Evolutionary conservation across 1,140 invertebrate species (phyloP).

Genomic region (Plutomurus gul): DNA sequence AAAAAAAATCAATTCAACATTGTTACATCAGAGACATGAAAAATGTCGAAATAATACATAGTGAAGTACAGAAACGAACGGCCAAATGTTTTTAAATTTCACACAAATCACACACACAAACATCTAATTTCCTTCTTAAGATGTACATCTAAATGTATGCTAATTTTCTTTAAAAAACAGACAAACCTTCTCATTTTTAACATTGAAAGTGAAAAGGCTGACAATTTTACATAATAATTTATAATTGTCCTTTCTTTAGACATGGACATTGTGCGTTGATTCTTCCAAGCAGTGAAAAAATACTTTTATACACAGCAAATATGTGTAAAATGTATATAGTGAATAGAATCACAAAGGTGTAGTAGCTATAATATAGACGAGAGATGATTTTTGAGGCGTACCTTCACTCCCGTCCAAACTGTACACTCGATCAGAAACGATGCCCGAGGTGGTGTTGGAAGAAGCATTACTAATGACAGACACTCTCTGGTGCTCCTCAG

Average conservation of each 20-base stretch:
- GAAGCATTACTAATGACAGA: conserved; percentile 65
- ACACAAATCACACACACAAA: neutral
- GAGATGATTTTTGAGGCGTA: conserved; percentile 53
- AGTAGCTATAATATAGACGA: neutral
- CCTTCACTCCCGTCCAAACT: conserved; percentile 82
- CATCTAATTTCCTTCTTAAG: neutral
- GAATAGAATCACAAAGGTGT: too few relatives aligned
- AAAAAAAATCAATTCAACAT: conserved; percentile 32
- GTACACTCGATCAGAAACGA: conserved; percentile 90
- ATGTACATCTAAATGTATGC: too few relatives aligned
- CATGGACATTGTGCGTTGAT: too few relatives aligned
- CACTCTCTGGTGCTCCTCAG: conserved; percentile 36
- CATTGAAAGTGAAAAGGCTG: too few relatives aligned
- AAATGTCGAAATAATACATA: too few relatives aligned
- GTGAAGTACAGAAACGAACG: too few relatives aligned
- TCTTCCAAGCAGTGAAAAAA: too few relatives aligned
- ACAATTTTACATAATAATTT: too few relatives aligned
- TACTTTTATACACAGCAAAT: too few relatives aligned
- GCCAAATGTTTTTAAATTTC: neutral
- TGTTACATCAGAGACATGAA: neutral
- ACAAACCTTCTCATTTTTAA: neutral
- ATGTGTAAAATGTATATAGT: too few relatives aligned
- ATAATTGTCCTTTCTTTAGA: too few relatives aligned
- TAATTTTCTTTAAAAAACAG: neutral
- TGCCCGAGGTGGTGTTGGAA: conserved; percentile 92